These are phyloP conservation scores for Gymnoscopelus microlampas DNA, from an alignment of 2,797 vertebrate genomes.

Conservation along the genomic window DNA sequence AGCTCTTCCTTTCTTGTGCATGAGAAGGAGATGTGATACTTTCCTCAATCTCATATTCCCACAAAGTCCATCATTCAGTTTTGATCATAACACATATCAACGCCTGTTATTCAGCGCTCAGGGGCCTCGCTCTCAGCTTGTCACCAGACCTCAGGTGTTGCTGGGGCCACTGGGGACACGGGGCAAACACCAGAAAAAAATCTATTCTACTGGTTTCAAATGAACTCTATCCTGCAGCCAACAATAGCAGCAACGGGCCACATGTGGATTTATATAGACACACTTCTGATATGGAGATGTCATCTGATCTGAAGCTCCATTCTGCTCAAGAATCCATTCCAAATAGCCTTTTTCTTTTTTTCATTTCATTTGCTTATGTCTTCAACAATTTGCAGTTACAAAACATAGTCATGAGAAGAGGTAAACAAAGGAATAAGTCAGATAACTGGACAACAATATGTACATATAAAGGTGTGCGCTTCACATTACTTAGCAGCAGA, in stretches of 20 bases:
- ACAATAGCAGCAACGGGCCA: conserved; percentile 21
- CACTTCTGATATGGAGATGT: conserved; percentile 40
- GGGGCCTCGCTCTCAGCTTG: conserved; percentile 4
- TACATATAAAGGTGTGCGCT: no score
- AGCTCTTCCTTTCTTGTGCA: conserved; percentile 40
- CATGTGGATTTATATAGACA: conserved; percentile 32
- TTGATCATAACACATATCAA: conserved; percentile 27
- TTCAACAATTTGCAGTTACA: no score
- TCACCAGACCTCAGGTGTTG: conserved; percentile 20
- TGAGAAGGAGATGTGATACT: conserved; percentile 24
- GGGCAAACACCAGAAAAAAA: neutral
- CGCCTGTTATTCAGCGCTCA: neutral
- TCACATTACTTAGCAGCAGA: no score
- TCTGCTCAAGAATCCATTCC: conserved; percentile 17
- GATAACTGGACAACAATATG: no score
- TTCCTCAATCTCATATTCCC: conserved; percentile 32
- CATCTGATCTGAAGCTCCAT: conserved; percentile 38
- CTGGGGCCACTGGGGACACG: conserved; percentile 14
- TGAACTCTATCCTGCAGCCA: conserved; percentile 33
- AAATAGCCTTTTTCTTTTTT: conserved; percentile 11
- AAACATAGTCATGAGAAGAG: no score
- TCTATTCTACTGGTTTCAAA: conserved; percentile 42
- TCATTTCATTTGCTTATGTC: no score
- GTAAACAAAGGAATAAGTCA: no score
- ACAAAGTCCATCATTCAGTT: conserved; percentile 17